A percentile compares a stretch with the other conserved stretches of the same genome.
Evolutionary conservation across 1,140 invertebrate genomes (phyloP).

Genomic region (Zaprionus inermis): DNA sequence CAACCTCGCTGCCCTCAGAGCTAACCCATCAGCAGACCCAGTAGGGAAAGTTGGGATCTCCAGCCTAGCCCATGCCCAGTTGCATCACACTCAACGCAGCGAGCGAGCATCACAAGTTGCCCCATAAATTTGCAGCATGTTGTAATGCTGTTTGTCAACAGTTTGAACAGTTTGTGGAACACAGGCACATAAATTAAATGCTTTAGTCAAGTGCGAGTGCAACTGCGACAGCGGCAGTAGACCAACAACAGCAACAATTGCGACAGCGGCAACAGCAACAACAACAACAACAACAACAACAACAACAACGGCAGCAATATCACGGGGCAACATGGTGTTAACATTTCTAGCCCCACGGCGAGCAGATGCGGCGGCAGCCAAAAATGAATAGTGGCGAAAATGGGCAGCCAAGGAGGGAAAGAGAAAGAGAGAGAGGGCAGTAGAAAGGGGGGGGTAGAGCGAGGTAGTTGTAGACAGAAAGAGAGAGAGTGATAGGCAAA

Average conservation of each 20-base stretch:
- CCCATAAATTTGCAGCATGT: constrained; percentile 80
- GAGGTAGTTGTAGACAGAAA: not conserved
- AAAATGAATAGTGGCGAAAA: constrained; percentile 49
- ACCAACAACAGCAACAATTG: too few relatives aligned
- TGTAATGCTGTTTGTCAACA: constrained; percentile 82
- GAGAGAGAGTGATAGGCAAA: constrained; percentile 8
- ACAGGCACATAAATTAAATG: constrained; percentile 80
- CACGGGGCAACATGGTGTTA: constrained; percentile 73
- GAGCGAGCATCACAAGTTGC: constrained; percentile 42
- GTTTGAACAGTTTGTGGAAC: constrained; percentile 68
- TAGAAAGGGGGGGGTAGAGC: constrained; percentile 4
- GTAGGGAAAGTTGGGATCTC: not conserved
- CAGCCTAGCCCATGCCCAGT: constrained; percentile 28
- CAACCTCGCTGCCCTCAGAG: too few relatives aligned
- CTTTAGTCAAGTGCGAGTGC: constrained; percentile 74
- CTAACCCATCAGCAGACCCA: not conserved
- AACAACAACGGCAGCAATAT: constrained; percentile 40
- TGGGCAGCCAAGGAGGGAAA: constrained; percentile 14
- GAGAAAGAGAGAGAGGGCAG: not conserved
- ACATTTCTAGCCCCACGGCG: constrained; percentile 71
- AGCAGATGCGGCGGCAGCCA: constrained; percentile 30
- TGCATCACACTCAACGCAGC: constrained; percentile 50
- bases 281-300: constrained; percentile 38
- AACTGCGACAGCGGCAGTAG: constrained; percentile 39
- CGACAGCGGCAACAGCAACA: constrained; percentile 30